These are phyloP conservation scores for Hylomyscus alleni DNA, from an alignment of 2,797 vertebrate genomes.

Conservation along the genomic window DNA sequence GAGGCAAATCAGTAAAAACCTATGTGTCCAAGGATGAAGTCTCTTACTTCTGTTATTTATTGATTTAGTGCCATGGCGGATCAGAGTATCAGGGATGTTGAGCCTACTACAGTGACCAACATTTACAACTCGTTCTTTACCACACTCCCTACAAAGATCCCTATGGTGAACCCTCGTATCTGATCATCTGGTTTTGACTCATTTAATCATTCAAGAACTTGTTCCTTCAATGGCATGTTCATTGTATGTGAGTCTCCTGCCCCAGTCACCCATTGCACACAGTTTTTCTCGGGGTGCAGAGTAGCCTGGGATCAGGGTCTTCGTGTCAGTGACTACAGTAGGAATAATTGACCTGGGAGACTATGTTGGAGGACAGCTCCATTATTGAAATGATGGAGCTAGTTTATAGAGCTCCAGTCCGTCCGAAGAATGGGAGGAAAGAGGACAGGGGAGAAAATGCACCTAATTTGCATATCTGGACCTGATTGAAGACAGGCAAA, in stretches of 20 bases:
- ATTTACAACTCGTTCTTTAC: not conserved
- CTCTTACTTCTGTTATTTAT: not conserved
- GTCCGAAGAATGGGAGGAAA: not conserved
- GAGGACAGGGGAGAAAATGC: not conserved
- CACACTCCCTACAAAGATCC: not conserved
- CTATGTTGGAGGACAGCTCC: not conserved
- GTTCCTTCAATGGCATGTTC: not conserved
- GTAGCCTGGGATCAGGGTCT: not conserved
- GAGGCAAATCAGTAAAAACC: not conserved
- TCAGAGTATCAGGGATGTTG: not conserved
- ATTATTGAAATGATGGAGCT: not conserved
- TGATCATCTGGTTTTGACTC: not conserved
- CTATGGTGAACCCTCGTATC: no score
- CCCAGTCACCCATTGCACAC: fast-evolving
- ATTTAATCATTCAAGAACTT: not conserved
- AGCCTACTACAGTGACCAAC: not conserved
- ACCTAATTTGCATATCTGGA: not conserved
- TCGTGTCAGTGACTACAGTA: not conserved
- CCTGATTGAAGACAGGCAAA: not conserved
- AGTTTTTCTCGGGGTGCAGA: not conserved
- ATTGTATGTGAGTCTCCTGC: not conserved
- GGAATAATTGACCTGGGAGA: not conserved
- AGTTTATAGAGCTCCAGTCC: not conserved
- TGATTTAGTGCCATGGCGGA: not conserved
- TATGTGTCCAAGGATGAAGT: not conserved